These are phyloP conservation scores for Malurus splendens DNA, from an alignment of 2,797 vertebrate species.

Conservation along the genomic window DNA sequence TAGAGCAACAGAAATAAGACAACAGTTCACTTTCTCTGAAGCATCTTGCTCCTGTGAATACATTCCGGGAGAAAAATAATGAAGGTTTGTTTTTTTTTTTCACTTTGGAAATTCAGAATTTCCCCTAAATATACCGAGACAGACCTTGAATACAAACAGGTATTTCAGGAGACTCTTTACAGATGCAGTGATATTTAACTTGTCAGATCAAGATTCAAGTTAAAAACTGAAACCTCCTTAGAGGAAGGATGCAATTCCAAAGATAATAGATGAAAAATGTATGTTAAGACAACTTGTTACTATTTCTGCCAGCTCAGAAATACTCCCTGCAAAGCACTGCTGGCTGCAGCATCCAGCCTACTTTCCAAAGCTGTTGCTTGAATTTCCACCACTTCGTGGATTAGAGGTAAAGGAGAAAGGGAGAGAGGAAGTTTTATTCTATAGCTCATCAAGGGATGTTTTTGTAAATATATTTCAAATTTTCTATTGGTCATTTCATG, in stretches of 20 bases:
- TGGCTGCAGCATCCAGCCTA: background rate
- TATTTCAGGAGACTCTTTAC: background rate
- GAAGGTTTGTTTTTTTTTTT: background rate
- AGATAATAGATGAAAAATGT: background rate
- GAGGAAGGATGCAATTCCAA: background rate
- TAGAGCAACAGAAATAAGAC: background rate
- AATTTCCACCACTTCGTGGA: background rate
- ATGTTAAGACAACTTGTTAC: background rate
- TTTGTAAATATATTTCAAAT: background rate
- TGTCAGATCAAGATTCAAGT: background rate
- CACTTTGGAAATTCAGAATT: background rate
- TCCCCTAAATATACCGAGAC: background rate
- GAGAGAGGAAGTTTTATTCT: background rate
- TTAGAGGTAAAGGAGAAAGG: background rate
- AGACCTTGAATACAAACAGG: background rate
- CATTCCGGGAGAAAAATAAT: background rate
- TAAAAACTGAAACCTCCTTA: background rate
- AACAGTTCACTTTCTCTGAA: background rate
- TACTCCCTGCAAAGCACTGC: background rate
- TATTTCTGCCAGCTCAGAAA: background rate
- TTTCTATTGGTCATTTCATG: background rate
- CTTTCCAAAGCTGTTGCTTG: background rate
- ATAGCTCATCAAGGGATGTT: background rate
- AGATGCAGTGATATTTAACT: background rate
- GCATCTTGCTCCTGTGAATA: background rate